phyloP scores from a whole-genome alignment of 1,140 invertebrate genomes.

The Schlechtendalia chinensis region DNA sequence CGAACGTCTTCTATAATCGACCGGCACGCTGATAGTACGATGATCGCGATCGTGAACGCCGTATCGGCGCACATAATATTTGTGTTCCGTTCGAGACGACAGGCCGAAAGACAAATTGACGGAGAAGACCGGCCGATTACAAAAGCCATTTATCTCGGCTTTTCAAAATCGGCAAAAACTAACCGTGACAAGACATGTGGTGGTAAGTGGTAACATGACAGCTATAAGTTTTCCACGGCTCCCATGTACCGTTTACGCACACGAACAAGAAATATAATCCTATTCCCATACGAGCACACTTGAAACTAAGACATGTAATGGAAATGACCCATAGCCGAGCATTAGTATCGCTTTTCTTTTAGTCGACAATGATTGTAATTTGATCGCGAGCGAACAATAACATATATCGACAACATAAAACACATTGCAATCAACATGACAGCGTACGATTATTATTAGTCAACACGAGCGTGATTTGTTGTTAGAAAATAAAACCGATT shows the following conservation, averaged over 20 bases:
- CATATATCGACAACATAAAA: background rate
- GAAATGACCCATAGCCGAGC: constrained; percentile 3
- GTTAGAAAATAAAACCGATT: too few relatives aligned
- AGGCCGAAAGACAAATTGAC: constrained; percentile 21
- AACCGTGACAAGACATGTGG: constrained; percentile 10
- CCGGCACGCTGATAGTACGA: too few relatives aligned
- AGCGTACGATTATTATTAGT: too few relatives aligned
- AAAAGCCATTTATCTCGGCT: constrained; percentile 30
- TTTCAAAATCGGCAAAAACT: background rate
- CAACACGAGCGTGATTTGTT: too few relatives aligned
- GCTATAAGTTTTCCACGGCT: constrained; percentile 10
- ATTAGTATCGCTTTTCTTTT: background rate
- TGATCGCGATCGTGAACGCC: too few relatives aligned
- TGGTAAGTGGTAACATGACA: background rate
- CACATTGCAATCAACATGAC: too few relatives aligned
- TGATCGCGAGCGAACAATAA: background rate
- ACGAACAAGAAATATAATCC: background rate
- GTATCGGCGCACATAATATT: background rate
- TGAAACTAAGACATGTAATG: background rate
- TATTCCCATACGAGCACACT: background rate
- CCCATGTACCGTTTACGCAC: background rate
- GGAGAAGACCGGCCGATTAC: background rate
- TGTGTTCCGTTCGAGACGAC: constrained; percentile 5
- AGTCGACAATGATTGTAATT: background rate
- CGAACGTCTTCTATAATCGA: too few relatives aligned